A percentile compares a stretch with the other conserved stretches of the same genome.
Conservation (phyloP, 1,140 invertebrate species). For the Aphidius gifuensis region DNA sequence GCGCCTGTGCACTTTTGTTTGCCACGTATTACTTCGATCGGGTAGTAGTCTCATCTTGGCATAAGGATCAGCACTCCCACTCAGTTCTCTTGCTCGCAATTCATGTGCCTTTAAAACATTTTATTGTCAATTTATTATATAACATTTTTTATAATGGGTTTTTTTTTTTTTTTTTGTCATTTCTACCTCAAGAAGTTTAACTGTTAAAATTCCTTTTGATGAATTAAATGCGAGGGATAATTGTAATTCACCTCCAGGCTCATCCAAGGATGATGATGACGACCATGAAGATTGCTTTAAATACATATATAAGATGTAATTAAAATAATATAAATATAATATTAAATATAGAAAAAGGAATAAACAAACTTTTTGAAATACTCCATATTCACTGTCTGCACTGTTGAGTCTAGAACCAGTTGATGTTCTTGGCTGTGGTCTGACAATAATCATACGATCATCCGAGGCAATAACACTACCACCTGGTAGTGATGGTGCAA, state of each 20-base stretch:
- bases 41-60: slow-evolving; percentile 60
- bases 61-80: slow-evolving; percentile 61
- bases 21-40: slow-evolving; percentile 61
- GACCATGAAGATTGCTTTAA: slow-evolving; percentile 31
- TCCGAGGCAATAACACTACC: slow-evolving; percentile 46
- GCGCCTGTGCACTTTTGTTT: slow-evolving; percentile 63
- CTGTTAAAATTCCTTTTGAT: slow-evolving; percentile 53
- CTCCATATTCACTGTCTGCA: slow-evolving; percentile 55
- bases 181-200: slow-evolving; percentile 54
- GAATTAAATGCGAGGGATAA: slow-evolving; percentile 53
- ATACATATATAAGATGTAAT: not conserved
- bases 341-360: too few relatives aligned
- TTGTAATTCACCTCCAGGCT: slow-evolving; percentile 54
- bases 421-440: slow-evolving; percentile 42
- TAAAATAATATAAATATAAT: not conserved
- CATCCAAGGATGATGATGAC: slow-evolving; percentile 41
- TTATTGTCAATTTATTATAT: not conserved
- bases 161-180: not conserved
- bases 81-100: slow-evolving; percentile 58
- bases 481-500: slow-evolving; percentile 40
- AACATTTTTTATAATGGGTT: too few relatives aligned
- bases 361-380: slow-evolving; percentile 51
- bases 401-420: slow-evolving; percentile 56
- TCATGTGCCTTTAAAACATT: slow-evolving; percentile 52
- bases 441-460: slow-evolving; percentile 57